phyloP scores from a whole-genome alignment of 2,113 vertebrate genomes.

The Podocnemis expansa region DNA sequence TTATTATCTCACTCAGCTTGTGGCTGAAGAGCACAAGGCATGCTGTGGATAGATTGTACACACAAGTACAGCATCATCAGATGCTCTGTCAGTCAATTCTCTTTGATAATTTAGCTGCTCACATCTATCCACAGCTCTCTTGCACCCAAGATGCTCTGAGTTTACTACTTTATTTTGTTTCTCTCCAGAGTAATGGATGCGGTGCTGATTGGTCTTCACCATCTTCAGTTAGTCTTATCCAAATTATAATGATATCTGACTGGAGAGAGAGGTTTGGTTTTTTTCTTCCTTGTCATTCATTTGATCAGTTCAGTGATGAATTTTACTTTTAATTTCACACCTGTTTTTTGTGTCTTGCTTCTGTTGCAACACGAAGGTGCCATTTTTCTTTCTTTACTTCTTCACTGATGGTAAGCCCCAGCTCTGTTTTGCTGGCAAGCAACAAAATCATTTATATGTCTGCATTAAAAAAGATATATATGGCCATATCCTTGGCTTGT shows the following conservation, averaged over 20 bases:
- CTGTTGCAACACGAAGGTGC: not conserved
- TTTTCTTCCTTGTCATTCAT: not conserved
- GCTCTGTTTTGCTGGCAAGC: not conserved
- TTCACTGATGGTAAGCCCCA: not conserved
- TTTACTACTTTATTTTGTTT: slow-evolving; percentile 17
- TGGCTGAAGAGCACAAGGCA: not conserved
- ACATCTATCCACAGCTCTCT: slow-evolving; percentile 8
- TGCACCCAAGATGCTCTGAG: not conserved
- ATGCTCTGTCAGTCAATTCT: not conserved
- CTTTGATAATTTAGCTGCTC: slow-evolving; percentile 13
- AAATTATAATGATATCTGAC: not conserved
- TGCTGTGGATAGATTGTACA: not conserved
- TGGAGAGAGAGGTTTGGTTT: not conserved
- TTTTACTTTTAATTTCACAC: not conserved
- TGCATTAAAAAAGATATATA: not conserved
- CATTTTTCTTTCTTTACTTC: not conserved
- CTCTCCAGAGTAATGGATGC: not conserved
- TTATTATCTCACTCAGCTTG: slow-evolving; percentile 34
- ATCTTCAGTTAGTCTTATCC: slow-evolving; percentile 15
- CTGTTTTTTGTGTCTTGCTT: not conserved
- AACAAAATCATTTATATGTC: not conserved
- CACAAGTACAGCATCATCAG: not conserved
- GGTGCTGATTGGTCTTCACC: not conserved
- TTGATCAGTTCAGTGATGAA: not conserved
- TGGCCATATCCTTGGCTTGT: not conserved